These are phyloP conservation scores for Antheraea yamamai DNA, from an alignment of 2,888 invertebrate genomes.

Conservation along the genomic window DNA sequence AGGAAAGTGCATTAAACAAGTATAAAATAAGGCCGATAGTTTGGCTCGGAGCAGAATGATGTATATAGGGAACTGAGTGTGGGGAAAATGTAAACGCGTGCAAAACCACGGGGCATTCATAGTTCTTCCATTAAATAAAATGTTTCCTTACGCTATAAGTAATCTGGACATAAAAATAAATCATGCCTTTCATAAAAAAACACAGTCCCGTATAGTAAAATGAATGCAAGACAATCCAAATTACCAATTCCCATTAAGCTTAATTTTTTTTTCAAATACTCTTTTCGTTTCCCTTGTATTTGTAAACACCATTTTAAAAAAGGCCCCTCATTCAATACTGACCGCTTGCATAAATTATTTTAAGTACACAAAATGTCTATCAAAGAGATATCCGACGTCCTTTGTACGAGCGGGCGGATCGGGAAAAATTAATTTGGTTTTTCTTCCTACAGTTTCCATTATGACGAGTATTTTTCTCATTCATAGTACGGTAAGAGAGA, in stretches of 20 bases:
- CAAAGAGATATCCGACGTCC: constrained; percentile 62
- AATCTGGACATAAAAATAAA: neutral
- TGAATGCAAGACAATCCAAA: neutral
- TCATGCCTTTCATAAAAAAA: neutral
- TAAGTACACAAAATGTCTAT: constrained; percentile 59
- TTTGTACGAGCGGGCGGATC: constrained; percentile 64
- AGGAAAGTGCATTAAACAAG: no score
- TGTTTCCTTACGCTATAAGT: neutral
- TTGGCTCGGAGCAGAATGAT: no score
- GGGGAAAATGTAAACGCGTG: no score
- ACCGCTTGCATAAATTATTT: constrained; percentile 81
- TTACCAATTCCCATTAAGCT: neutral
- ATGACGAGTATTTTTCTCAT: constrained; percentile 37
- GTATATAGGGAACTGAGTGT: no score
- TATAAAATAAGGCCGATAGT: no score
- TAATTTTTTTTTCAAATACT: neutral
- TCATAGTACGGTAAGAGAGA: neutral
- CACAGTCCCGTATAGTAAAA: neutral
- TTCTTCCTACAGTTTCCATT: constrained; percentile 43
- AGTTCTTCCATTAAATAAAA: no score
- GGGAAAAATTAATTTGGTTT: constrained; percentile 74
- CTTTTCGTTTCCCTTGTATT: neutral
- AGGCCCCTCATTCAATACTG: constrained; percentile 45
- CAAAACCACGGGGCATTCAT: no score
- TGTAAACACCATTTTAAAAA: constrained; percentile 59